Evolutionary conservation across 2,797 vertebrate species (phyloP).

Genomic region (Hypotaenidia philippensis): DNA sequence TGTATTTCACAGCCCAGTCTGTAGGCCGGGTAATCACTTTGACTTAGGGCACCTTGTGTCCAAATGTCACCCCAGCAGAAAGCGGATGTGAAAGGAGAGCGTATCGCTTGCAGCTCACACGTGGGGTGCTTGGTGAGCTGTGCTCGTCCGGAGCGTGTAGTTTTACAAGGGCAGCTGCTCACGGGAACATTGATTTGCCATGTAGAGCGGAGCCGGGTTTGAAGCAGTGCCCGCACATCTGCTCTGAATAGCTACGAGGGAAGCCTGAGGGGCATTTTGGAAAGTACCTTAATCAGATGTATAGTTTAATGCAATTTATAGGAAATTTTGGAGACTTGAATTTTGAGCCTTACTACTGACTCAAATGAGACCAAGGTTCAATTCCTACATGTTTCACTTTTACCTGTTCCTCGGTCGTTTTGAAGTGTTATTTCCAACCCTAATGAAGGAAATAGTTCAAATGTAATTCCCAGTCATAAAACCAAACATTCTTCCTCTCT

Average conservation of each 20-base stretch:
- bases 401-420: not conserved
- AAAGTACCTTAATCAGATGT: not conserved
- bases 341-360: not conserved
- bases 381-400: not conserved
- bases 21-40: not conserved
- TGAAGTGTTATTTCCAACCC: not conserved
- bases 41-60: not conserved
- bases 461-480: not conserved
- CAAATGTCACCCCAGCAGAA: not conserved
- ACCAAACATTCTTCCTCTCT: not conserved
- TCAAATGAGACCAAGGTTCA: not conserved
- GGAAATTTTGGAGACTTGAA: not conserved
- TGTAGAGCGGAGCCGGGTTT: not conserved
- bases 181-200: fast-evolving
- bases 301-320: not conserved
- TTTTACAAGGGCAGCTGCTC: not conserved
- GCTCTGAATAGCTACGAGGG: not conserved
- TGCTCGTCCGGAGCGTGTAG: fast-evolving
- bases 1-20: not conserved
- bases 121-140: not conserved
- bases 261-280: not conserved
- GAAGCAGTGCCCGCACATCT: not conserved
- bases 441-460: conserved; percentile 8
- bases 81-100: not conserved
- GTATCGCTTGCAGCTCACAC: not conserved